Evolutionary conservation across 2,888 invertebrate genomes (phyloP), one percentile per base, ranked within the genome.

Genomic region (Anthoptus insignis): DNA sequence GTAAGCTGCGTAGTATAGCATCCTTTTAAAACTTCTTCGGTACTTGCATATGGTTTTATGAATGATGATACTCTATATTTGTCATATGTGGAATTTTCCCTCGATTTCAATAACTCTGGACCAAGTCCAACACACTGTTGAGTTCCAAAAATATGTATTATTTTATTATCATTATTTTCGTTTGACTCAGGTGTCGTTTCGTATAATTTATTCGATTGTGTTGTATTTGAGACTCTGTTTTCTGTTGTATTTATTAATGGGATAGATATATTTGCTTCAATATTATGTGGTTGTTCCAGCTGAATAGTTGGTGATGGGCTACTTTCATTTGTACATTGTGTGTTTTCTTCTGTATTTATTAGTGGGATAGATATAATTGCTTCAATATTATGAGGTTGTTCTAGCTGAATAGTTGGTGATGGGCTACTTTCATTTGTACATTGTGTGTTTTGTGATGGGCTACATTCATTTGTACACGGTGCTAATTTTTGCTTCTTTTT

Each of bases 21-120:
- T 3, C 21, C 11, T n/a, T 32, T 58, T 21, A 58, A 14, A 21
- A 58, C 32, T 11, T 58, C 45, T 45, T 58, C 57, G 0, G 57
- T 45, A 2, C 16, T 6, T 2, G 45, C 57, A n/a, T 21, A 58
- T 1, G 57, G 57, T 58, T 58, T 21, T 5, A 19, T 52, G 8
- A 52, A 16, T 16, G 50, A 29, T 0, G 50, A 52, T 52, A 52
- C 19, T 3, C 16, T 29, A 9, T 52, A 52, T 19, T 52, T 52
- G 16, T 29, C 3, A 52, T 52, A 52, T 2, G 9, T 52, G 1
- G 50, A 52, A 4, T 29, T 16, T 5, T 19, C 50, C 13, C 50
- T 14, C 11, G 50, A 52, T 52, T 52, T 52, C 3, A 52, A 11
- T 22, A 52, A 19, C 1, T 8, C 16, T 5, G 21, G 11, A n/a